phyloP scores from a whole-genome alignment of 2,113 vertebrate species.

The Erythrocebus patas region DNA sequence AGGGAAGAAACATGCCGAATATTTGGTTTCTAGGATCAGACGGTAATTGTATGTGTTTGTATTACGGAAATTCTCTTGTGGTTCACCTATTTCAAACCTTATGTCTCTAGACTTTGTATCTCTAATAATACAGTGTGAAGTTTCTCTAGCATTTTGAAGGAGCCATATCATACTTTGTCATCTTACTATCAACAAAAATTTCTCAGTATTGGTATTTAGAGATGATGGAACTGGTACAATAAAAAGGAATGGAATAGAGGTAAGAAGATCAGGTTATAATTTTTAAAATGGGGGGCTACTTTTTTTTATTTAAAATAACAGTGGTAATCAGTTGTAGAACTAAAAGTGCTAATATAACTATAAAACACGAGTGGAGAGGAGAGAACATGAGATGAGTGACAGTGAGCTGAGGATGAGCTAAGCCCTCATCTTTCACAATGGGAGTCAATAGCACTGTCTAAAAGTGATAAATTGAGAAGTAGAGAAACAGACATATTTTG shows the following conservation, averaged over 20 bases:
- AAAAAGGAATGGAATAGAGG: background rate
- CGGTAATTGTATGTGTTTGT: background rate
- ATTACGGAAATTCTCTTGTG: background rate
- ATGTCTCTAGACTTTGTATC: background rate
- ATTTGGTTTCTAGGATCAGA: background rate
- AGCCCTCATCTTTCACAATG: background rate
- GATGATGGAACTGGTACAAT: background rate
- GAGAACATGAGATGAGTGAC: background rate
- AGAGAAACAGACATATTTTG: background rate
- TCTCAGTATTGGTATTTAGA: background rate
- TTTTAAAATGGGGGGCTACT: background rate
- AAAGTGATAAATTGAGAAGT: background rate
- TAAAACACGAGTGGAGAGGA: background rate
- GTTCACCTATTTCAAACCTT: background rate
- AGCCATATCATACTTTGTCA: background rate
- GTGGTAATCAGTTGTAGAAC: background rate
- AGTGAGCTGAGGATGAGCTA: background rate
- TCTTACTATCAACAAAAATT: conserved; percentile 16
- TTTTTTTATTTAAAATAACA: background rate
- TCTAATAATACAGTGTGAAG: background rate
- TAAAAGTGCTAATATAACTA: background rate
- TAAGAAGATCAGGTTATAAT: background rate
- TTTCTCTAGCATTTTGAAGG: conserved; percentile 24
- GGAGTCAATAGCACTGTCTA: background rate
- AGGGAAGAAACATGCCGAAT: background rate